A percentile compares a stretch with the other conserved stretches of the same genome.
Conservation (phyloP, 1,140 invertebrate species). For the Pseudobourletiella spinata region DNA sequence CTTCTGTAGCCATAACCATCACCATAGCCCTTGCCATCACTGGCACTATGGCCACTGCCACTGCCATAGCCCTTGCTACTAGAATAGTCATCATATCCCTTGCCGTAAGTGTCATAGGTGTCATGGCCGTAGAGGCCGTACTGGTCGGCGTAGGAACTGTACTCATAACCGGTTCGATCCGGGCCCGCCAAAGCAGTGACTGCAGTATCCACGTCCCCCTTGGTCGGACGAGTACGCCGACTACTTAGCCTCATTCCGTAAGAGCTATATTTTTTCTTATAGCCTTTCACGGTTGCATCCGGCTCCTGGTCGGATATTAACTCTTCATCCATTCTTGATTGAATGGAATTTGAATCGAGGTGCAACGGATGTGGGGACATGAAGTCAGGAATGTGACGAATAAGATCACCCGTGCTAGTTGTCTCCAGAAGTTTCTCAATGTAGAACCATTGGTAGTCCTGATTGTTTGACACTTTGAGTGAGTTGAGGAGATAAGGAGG, state of each 20-base stretch:
- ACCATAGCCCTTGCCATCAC: background rate
- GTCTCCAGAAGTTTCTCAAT: conserved; percentile 22
- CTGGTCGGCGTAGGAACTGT: conserved; percentile 12
- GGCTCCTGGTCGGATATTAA: conserved; percentile 32
- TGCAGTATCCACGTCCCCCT: background rate
- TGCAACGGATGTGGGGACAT: background rate
- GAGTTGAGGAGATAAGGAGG: conserved; percentile 24
- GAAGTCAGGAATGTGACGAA: conserved; percentile 13
- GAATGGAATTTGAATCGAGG: background rate
- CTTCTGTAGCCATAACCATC: background rate
- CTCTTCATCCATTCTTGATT: conserved; percentile 10
- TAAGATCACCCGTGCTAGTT: conserved; percentile 8
- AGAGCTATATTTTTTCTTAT: conserved; percentile 15
- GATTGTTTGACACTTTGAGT: conserved; percentile 18
- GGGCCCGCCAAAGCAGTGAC: background rate
- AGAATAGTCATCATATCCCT: conserved; percentile 21
- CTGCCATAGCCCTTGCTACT: background rate
- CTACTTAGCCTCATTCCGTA: conserved; percentile 3
- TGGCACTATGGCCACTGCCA: background rate
- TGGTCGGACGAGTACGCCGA: background rate
- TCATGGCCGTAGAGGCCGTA: conserved; percentile 20
- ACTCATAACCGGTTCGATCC: conserved; percentile 23
- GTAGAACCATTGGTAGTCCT: conserved; percentile 17
- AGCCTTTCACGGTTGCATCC: conserved; percentile 16
- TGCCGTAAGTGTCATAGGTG: conserved; percentile 24